Evolutionary conservation across 2,113 vertebrate species (phyloP), one percentile per base, ranked within the genome.

Genomic region (Passer montanus): DNA sequence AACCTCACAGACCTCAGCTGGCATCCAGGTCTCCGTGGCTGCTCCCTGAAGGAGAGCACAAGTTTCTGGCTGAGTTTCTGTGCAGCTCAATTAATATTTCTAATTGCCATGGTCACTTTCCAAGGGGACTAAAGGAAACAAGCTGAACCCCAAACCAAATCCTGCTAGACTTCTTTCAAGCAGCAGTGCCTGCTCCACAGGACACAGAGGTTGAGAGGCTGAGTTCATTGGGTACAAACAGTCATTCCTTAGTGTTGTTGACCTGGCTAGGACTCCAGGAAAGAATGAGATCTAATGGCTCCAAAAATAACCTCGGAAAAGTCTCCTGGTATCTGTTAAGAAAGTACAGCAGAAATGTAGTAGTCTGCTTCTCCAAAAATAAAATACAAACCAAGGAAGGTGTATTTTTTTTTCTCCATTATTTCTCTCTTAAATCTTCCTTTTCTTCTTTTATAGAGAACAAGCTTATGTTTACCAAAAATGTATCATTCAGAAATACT

Each of bases 231-330:
- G 56, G 81, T 64, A 87, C 82, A 94, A 89, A 89, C 16, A 87
- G 91, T 89, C 63, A 73, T 90, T 93, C 64, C 89, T 81, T 44
- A 83, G 55, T 94, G 90, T 62, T 31, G 30, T 62, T 94, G 87
- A 96, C 90, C 93, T 96, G 93, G 66, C 84, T 70, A 41, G 79
- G 76, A 26, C 70, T 93, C 70, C 62, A 95, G 93, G 89, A 97
- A 94, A 96, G 76, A 93, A 92, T 92, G 93, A 97, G 90, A 93
- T 89, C 85, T 84, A 84, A 87, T 88, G 82, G 17, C 70, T 95
- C 80, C 77, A 97, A 93, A 96, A 97, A 96, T 89, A 96, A 92
- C 74, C 85, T 79, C 96, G 73, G 84, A 96, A 93, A 96, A 85
- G 37, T 89, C 91, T 94, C 92, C 58, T 87, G 93, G 67, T 92